Evolutionary conservation across 2,113 vertebrate genomes (phyloP).

Genomic region (Cinclus mexicanus): DNA sequence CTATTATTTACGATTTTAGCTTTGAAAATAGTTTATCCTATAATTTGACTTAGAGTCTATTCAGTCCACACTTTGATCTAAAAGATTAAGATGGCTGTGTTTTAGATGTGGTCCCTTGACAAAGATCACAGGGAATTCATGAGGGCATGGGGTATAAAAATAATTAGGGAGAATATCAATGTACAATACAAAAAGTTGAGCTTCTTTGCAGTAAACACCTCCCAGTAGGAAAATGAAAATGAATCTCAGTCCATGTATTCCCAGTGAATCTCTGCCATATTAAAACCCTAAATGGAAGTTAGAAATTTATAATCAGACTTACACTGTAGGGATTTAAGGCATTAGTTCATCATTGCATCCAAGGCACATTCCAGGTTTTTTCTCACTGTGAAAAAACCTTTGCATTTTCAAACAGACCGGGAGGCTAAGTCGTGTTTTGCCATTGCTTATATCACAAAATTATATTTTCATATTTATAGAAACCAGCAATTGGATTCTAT

Average conservation of each 20-base stretch:
- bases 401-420: neutral
- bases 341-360: neutral
- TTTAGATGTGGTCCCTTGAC: slow-evolving; percentile 8
- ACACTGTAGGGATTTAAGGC: neutral
- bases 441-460: neutral
- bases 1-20: neutral
- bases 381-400: neutral
- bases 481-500: neutral
- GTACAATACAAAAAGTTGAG: neutral
- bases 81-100: neutral
- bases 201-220: slow-evolving; percentile 22
- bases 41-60: slow-evolving; percentile 6
- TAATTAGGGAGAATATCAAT: slow-evolving; percentile 15
- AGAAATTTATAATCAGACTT: neutral
- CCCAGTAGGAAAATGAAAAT: slow-evolving; percentile 30
- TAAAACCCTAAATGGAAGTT: neutral
- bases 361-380: neutral
- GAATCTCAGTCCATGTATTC: slow-evolving; percentile 3
- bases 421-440: neutral
- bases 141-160: slow-evolving; percentile 4
- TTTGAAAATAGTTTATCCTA: slow-evolving; percentile 29
- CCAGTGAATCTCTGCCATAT: neutral
- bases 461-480: slow-evolving; percentile 25
- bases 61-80: slow-evolving; percentile 13
- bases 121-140: slow-evolving; percentile 23